Conservation (phyloP, 2,888 invertebrate species). For the Pristionchus mayeri region DNA sequence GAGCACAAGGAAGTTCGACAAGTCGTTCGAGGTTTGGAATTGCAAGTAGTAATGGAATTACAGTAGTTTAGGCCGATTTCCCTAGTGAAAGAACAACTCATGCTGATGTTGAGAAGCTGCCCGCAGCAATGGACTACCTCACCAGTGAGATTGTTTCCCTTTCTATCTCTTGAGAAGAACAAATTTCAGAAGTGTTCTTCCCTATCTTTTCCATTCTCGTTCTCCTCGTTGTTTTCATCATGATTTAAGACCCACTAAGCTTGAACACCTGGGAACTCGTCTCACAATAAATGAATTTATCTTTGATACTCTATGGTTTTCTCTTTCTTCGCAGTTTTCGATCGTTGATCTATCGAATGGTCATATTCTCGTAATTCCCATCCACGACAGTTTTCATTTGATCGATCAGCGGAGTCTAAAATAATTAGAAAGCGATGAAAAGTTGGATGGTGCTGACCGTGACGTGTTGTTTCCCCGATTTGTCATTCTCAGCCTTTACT, state of each 20-base stretch:
- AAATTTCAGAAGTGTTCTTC: background rate
- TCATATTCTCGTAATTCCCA: background rate
- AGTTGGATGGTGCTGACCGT: too few species aligned
- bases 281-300: background rate
- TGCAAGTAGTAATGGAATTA: background rate
- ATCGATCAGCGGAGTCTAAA: background rate
- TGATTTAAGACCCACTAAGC: background rate
- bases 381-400: background rate
- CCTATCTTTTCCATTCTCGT: background rate
- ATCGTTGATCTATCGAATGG: background rate
- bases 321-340: background rate
- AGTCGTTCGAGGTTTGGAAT: background rate
- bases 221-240: background rate
- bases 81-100: background rate
- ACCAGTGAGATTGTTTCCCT: background rate
- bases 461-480: too few species aligned
- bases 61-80: background rate
- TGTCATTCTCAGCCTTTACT: background rate
- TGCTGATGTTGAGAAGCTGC: background rate
- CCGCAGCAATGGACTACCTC: background rate
- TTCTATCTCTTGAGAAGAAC: background rate
- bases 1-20: background rate
- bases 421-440: background rate
- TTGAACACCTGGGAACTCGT: too few species aligned
- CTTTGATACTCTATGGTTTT: constrained; percentile 12